These are phyloP conservation scores for Dromas ardeola DNA, from an alignment of 2,113 vertebrate species.

Conservation along the genomic window DNA sequence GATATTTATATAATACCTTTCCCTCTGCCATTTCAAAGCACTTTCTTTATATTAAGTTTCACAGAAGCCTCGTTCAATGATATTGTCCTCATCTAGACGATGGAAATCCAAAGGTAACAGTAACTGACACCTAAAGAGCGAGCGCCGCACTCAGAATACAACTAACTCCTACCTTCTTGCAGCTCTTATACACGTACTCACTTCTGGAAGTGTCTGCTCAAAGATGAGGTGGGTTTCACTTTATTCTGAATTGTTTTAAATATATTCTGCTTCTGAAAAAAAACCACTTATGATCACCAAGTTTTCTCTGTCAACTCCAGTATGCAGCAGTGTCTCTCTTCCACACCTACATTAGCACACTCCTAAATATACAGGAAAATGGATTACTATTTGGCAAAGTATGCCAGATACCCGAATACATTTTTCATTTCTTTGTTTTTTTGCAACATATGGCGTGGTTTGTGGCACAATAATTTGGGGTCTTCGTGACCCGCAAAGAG, in stretches of 20 bases:
- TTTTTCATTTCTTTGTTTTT: neutral
- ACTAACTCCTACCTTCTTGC: neutral
- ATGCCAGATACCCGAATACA: accelerated
- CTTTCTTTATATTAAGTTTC: neutral
- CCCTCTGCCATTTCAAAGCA: neutral
- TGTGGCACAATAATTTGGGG: neutral
- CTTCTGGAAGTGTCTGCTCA: neutral
- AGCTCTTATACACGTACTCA: neutral
- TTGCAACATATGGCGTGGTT: accelerated
- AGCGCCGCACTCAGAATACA: neutral
- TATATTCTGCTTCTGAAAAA: neutral
- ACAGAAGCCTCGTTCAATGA: neutral
- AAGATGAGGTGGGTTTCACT: accelerated
- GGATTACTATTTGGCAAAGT: neutral
- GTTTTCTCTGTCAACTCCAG: neutral
- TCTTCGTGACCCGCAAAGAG: neutral
- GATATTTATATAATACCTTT: neutral
- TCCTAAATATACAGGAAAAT: neutral
- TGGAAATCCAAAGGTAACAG: neutral
- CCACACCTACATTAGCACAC: neutral
- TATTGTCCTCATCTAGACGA: neutral
- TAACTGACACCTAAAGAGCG: neutral
- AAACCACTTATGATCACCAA: neutral
- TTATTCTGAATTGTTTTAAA: neutral
- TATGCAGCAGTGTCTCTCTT: neutral